Base-by-base conservation (phyloP, 2,888 invertebrate species). In the Lottia gigantea region DNA sequence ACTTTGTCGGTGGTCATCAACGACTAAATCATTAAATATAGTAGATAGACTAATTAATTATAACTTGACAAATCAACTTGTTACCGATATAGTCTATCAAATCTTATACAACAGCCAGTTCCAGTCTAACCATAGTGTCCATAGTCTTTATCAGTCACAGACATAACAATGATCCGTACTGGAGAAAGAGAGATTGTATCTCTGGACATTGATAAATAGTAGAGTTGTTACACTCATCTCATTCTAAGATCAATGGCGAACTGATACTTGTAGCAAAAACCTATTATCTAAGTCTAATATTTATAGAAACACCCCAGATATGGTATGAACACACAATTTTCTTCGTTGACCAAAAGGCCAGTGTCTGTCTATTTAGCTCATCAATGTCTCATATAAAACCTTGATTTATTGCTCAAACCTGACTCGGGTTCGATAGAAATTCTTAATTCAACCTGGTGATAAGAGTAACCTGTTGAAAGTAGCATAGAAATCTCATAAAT, bases 241-340 rank as follows among this genome's bases (percentile, higher is more conserved):
- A 19, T 23, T 14, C 19, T 23, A 11, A 23, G 23, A 55, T 55
- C 55, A 23, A 55, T 55, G 55, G 12, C 8, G 8, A 55, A 12
- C 55, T 55, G 55, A 55, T 55, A 55, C 55, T 55, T 23, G 55
- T 40, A 55, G 55, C 19, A 55, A 55, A 55, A 55, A 55, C 55
- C 55, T 55, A 55, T 55, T 55, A 55, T 55, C 55, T 23, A 55
- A 19, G 19, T 23, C 55, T 23, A 55, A 55, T 55, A 55, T 55
- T 55, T 55, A 55, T 55, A 23, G 55, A 55, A 55, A 23, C 19
- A 23, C 40, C 19, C 55, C 12, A 55, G 19, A 55, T 55, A 55
- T n/a, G 19, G 19, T n/a, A 55, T 55, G 14, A 55, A 55, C 19
- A 23, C 19, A 23, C 55, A 19, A 55, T 55, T 55, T 55, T 55